A percentile compares a stretch with the other conserved stretches of the same genome.
These are phyloP conservation scores for Thryonomys swinderianus DNA, from an alignment of 2,113 vertebrate species.

Conservation along the genomic window DNA sequence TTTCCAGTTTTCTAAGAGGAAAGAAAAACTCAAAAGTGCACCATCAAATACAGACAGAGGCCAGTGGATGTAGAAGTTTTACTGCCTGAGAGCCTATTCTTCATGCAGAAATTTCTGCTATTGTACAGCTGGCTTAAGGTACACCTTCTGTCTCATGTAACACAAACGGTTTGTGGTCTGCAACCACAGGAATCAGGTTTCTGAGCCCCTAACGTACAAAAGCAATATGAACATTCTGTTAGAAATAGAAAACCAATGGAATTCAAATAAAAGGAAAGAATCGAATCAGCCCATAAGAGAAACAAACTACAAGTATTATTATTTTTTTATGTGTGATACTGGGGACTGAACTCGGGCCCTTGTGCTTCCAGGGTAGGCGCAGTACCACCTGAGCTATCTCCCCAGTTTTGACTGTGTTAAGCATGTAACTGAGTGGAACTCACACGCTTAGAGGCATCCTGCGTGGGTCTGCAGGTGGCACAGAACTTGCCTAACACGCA, in stretches of 20 bases:
- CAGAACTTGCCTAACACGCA: not conserved
- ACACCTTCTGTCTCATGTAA: not conserved
- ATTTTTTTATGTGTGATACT: no score
- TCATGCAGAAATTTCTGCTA: not conserved
- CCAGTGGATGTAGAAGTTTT: fast-evolving
- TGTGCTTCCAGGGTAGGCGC: no score
- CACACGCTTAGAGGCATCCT: no score
- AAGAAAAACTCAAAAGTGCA: not conserved
- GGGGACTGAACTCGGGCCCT: no score
- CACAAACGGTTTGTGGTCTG: not conserved
- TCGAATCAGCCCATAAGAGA: not conserved
- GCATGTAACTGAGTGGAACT: not conserved
- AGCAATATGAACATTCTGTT: not conserved
- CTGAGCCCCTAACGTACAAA: not conserved
- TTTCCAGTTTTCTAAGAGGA: not conserved
- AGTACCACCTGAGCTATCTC: no score
- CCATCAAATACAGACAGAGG: not conserved
- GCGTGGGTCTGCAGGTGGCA: not conserved
- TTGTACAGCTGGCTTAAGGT: no score
- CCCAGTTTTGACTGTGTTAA: not conserved
- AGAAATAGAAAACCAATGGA: not conserved
- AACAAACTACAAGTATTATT: not conserved
- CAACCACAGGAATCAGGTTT: not conserved
- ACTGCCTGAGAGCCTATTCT: not conserved
- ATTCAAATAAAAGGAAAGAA: not conserved